Conservation (phyloP, 2,797 vertebrate species). For the Enteromius afrohamiltoni region DNA sequence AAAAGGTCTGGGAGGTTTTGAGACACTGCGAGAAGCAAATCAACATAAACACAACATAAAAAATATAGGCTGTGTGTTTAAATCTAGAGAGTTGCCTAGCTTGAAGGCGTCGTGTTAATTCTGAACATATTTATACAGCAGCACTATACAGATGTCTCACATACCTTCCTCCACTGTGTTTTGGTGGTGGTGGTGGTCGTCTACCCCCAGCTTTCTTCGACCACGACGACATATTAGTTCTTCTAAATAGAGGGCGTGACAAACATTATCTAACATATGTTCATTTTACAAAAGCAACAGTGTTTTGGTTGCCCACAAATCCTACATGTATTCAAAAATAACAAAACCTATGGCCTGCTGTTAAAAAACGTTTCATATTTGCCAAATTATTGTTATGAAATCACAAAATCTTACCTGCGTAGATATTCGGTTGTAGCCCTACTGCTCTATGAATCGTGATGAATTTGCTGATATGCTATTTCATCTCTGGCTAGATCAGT, state of each 20-base stretch:
- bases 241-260: background rate
- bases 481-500: background rate
- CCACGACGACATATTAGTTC: constrained; percentile 75
- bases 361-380: background rate
- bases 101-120: background rate
- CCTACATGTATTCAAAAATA: background rate
- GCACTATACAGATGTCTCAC: background rate
- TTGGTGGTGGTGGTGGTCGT: constrained; percentile 60
- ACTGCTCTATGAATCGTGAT: background rate
- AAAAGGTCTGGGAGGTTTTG: constrained; percentile 72
- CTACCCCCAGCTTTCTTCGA: constrained; percentile 68
- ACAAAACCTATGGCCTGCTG: background rate
- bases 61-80: background rate
- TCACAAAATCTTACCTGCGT: background rate
- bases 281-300: background rate
- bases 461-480: background rate
- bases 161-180: constrained; percentile 72
- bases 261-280: background rate
- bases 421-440: background rate
- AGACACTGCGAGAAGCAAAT: constrained; percentile 60
- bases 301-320: background rate
- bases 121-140: background rate
- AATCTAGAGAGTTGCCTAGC: background rate
- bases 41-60: background rate
- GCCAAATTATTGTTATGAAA: background rate